phyloP scores from a whole-genome alignment of 1,140 invertebrate species.

The Drosophila nebulosa region DNA sequence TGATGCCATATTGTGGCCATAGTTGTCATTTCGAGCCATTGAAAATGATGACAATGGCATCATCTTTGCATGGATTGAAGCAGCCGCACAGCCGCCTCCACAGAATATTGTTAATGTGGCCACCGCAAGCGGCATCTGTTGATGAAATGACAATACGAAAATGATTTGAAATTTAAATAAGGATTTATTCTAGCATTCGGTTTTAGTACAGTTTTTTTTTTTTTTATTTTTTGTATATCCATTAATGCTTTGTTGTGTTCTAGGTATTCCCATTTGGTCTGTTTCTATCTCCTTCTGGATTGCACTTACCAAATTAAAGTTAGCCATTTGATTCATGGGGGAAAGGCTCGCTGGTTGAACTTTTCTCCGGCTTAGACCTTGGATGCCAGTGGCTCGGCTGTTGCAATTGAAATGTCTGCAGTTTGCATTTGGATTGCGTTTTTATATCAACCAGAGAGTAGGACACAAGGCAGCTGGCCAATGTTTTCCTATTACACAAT shows the following conservation, averaged over 20 bases:
- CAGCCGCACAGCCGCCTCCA: conserved; percentile 12
- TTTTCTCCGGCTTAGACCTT: conserved; percentile 33
- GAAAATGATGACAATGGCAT: conserved; percentile 12
- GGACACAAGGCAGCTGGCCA: conserved; percentile 34
- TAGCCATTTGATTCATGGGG: conserved; percentile 47
- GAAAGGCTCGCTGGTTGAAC: conserved; percentile 12
- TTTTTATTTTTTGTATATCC: conserved; percentile 1
- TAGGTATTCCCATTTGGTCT: too few species aligned
- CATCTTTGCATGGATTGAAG: conserved; percentile 4
- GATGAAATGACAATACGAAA: conserved; percentile 12
- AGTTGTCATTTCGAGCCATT: conserved; percentile 5
- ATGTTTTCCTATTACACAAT: conserved; percentile 67
- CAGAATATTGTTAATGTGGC: conserved; percentile 47
- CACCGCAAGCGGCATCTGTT: conserved; percentile 60
- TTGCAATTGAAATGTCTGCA: conserved; percentile 55
- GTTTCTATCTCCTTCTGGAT: too few species aligned
- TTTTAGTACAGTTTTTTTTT: conserved; percentile 16
- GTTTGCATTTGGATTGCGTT: conserved; percentile 41
- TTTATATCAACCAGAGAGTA: conserved; percentile 55
- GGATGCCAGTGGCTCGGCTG: conserved; percentile 32
- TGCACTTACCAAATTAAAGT: conserved; percentile 50
- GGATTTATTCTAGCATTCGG: not conserved
- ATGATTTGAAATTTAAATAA: conserved; percentile 23
- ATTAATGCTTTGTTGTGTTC: not conserved
- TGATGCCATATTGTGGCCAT: conserved; percentile 35